phyloP scores from a whole-genome alignment of 2,888 invertebrate genomes.

The Tenthredo mesomela region DNA sequence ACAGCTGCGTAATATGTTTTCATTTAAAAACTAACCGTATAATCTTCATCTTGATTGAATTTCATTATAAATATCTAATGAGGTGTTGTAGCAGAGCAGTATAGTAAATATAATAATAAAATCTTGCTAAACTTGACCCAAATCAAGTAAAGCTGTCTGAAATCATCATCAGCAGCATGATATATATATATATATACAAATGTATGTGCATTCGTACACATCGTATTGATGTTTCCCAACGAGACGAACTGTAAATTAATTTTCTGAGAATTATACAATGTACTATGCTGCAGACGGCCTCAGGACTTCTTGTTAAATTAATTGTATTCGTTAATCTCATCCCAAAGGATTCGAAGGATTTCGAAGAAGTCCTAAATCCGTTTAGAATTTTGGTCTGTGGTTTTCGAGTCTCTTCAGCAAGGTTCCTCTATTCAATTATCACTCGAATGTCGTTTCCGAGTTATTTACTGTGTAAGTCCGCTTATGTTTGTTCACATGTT shows the following conservation, averaged over 20 bases:
- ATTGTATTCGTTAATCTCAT: background rate
- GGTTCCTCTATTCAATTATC: background rate
- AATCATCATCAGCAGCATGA: too few species aligned
- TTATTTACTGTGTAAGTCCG: too few species aligned
- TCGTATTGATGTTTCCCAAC: background rate
- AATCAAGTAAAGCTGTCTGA: background rate
- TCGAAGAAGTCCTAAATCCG: background rate
- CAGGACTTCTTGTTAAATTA: too few species aligned
- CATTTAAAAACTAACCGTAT: background rate
- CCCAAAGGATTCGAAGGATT: background rate
- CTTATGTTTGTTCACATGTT: background rate
- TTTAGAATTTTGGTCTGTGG: too few species aligned
- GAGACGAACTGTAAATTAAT: background rate
- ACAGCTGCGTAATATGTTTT: background rate
- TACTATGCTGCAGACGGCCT: background rate
- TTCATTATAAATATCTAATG: background rate
- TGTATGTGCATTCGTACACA: too few species aligned
- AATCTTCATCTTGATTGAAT: conserved; percentile 17
- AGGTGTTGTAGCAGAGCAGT: background rate
- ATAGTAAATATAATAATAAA: background rate
- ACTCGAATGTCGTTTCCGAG: background rate
- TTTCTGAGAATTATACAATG: background rate
- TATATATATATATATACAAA: too few species aligned
- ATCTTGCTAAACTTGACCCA: conserved; percentile 19
- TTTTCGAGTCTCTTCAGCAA: background rate